Base-by-base conservation (phyloP, 37 sponge, comb jelly and placozoan genomes). In the Axinella damicornis region DNA sequence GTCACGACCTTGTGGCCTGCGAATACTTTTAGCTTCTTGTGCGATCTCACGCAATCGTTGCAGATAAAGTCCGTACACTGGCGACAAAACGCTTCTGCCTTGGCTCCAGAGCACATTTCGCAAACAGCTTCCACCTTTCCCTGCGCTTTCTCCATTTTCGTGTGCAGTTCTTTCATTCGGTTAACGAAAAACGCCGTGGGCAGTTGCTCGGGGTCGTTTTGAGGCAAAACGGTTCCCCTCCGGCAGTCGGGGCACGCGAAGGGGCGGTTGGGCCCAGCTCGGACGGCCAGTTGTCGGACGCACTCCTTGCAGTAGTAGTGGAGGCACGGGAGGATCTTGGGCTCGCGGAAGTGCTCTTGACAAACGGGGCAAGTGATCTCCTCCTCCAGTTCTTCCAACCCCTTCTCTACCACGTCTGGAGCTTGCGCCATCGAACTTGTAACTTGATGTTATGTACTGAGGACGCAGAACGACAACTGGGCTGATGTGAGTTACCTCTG, bases 221-320 rank as follows among this genome's bases (percentile, higher is more conserved):
- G 76, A 65, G 84, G 84, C 21, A 84, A 38, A 13, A 25, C 34
- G 11, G 84, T 74, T 19, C 36, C 24, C 57, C 30, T 65, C 0
- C 73, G 52, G 37, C 85, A 85, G 60, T 85, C 85, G 0, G 85
- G 78, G 57, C 78, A 78, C n/a, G 65, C 24, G 20, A 85, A 77
- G 56, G 78, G 77, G 59, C 54, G 57, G 74, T 73, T 35, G 32
- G 57, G 46, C 6, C 33, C 25, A 14, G 57, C 38, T 14, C 38
- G 30, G 55, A 38, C 18, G 67, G 76, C 66, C 39, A 84, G 67
- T 25, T 34, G 17, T 27, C 41, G 52, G 84, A 84, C 75, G 28
- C 84, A 84, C 38, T 32, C 20, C 57, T 63, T 67, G 57, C 84
- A 84, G 76, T 84, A 84, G 76, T 84, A 84, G 84, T 84, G 84